phyloP scores from a whole-genome alignment of 2,888 invertebrate species.

The Diloba caeruleocephala region DNA sequence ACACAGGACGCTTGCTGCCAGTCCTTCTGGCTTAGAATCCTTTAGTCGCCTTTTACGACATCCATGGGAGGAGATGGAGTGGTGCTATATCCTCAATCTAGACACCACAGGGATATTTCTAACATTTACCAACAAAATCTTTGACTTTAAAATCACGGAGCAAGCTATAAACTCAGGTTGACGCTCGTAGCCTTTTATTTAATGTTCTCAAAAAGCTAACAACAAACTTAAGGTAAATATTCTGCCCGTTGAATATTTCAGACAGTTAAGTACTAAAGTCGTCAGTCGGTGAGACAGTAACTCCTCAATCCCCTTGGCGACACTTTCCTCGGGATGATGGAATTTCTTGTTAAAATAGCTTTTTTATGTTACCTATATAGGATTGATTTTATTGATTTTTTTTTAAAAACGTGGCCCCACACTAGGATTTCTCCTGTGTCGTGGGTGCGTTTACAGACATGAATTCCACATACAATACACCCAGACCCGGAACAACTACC shows the following conservation, averaged over 20 bases:
- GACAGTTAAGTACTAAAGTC: conserved; percentile 26
- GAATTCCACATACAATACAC: no score
- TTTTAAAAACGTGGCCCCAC: no score
- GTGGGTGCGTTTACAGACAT: no score
- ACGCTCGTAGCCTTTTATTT: conserved; percentile 23
- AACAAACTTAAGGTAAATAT: conserved; percentile 22
- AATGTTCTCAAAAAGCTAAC: conserved; percentile 28
- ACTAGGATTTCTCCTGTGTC: no score
- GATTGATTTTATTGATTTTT: no score
- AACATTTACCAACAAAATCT: conserved; percentile 23
- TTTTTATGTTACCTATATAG: neutral
- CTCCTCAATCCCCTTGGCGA: conserved; percentile 12
- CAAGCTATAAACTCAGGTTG: conserved; percentile 15
- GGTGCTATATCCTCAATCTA: no score
- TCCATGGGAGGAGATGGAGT: no score
- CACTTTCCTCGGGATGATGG: conserved; percentile 7
- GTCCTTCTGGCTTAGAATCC: no score
- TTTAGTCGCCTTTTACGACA: no score
- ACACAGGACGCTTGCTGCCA: no score
- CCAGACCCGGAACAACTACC: no score
- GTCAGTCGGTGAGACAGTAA: conserved; percentile 14
- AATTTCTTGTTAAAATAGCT: conserved; percentile 1
- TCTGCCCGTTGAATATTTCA: conserved; percentile 28
- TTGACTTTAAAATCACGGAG: conserved; percentile 15
- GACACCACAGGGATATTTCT: no score